Evolutionary conservation across 2,797 vertebrate species (phyloP), one percentile per base, ranked within the genome.

Genomic region (Ctenosaura bakeri): DNA sequence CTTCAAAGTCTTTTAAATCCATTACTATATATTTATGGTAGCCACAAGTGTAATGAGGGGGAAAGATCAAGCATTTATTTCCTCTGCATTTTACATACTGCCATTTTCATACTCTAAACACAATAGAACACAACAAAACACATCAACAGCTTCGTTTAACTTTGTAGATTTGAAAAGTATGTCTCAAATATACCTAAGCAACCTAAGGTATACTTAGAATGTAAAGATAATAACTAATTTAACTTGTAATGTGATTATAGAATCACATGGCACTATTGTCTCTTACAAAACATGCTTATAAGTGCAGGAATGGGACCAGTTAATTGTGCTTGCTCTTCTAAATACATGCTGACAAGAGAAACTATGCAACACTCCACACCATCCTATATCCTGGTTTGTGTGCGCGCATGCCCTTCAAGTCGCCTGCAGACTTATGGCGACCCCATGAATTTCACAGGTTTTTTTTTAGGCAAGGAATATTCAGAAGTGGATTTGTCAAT

Each of bases 91-190:
- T 0, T 87, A 3, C 52, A 69, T 24, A 66, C 80, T 0, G 1
- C 0, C 0, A 83, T 80, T 52, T 52, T 20, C 26, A 2, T 0
- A 69, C 2, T 1, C 74, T 0, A 82, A 0, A 88, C 50, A 54
- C 50, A 32, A 26, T 8, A 32, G 26, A 12, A 32, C 10, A 79
- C 0, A 7, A 66, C 88, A 29, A 64, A 77, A 32, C 9, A 78
- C 83, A 7, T 62, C 24, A 64, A 4, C n/a, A 77, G 16, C 83
- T 38, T 46, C 4, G 4, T 1, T 87, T 29, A 62, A 88, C 83
- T 88, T 89, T 86, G 16, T 89, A 91, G 0, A 88, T 82, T 91
- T 13, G 86, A 52, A 20, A 32, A 80, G 13, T 12, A 54, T 29
- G 14, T 56, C 20, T 20, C 42, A 46, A 46, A 46, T 46, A 46